Conservation (phyloP, 2,888 invertebrate genomes). For the Dolichopus griseipennis region DNA sequence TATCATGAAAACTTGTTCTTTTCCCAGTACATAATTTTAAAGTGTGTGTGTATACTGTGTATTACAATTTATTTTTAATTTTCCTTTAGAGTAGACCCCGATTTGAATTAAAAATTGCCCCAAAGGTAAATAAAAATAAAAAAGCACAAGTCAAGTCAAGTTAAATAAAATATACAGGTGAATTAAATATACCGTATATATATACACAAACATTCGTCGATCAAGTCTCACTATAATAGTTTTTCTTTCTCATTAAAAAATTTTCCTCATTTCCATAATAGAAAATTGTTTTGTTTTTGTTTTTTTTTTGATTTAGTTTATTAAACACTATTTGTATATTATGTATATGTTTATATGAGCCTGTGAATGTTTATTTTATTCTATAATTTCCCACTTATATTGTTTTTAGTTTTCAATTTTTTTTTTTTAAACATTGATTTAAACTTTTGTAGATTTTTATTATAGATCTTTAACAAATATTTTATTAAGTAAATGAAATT, state of each 20-base stretch:
- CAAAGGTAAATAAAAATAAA: not conserved
- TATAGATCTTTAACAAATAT: slow-evolving; percentile 4
- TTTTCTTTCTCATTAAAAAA: not conserved
- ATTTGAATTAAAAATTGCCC: slow-evolving; percentile 2
- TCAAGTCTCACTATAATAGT: not conserved
- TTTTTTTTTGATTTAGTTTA: not conserved
- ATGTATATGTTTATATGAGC: too few species aligned
- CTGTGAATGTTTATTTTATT: too few species aligned
- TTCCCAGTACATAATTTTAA: not conserved
- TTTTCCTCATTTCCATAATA: not conserved
- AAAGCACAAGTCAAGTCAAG: too few species aligned
- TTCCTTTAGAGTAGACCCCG: not conserved
- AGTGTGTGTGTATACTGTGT: not conserved
- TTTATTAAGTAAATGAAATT: not conserved
- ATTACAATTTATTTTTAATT: not conserved
- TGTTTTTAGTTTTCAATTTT: not conserved
- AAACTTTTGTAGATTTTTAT: not conserved
- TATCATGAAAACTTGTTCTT: not conserved
- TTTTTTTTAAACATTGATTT: not conserved
- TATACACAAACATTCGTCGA: not conserved
- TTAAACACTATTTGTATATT: not conserved
- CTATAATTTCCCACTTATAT: too few species aligned
- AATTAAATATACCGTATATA: not conserved
- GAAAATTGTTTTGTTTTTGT: not conserved
- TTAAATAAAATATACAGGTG: not conserved